Base-by-base conservation (phyloP, 1,140 invertebrate genomes). In the Heliconius melpomene region DNA sequence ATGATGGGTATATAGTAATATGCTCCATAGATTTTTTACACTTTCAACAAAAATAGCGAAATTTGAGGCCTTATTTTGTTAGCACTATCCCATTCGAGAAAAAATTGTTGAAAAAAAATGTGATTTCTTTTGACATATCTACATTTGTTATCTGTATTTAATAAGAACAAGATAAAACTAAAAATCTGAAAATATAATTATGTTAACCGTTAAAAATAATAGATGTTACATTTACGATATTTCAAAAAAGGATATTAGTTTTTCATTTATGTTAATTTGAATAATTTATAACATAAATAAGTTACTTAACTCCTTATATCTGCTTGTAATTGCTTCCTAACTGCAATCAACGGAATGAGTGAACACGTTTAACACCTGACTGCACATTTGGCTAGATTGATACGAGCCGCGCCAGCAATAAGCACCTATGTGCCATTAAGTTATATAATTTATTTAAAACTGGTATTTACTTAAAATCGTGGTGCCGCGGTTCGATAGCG, bases 321-420 rank as follows among this genome's bases (percentile, higher is more conserved):
- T 66, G 26, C 23, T 66, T 66, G 75, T 81, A 78, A 81, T 78
- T 75, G 52, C 77, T 81, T 81, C 80, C 80, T 81, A 78, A 46
- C 74, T 78, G 80, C 76, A 81, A 81, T 81, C 72, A 78, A 78
- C 80, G 74, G 72, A 81, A 75, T 78, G 77, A 78, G 32, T 85
- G 83, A 82, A 80, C 85, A 83, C 77, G 60, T 86, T 84, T 85
- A 79, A 86, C 83, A 85, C 86, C 76, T 83, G 78, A 84, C 81
- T 84, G 84, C 80, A 78, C 78, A 83, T 83, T 84, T 82, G 85
- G 78, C 80, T 85, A 82, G 84, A 85, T 85, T 84, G 85, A 85
- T 77, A 83, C 80, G 74, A 78, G 76, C 77, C 40, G 74, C 66
- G 40, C 57, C 46, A 38, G 29, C 52, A 66, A 23, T 40, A n/a